Evolutionary conservation across 2,797 vertebrate genomes (phyloP).

Genomic region (Sarcophilus harrisii): DNA sequence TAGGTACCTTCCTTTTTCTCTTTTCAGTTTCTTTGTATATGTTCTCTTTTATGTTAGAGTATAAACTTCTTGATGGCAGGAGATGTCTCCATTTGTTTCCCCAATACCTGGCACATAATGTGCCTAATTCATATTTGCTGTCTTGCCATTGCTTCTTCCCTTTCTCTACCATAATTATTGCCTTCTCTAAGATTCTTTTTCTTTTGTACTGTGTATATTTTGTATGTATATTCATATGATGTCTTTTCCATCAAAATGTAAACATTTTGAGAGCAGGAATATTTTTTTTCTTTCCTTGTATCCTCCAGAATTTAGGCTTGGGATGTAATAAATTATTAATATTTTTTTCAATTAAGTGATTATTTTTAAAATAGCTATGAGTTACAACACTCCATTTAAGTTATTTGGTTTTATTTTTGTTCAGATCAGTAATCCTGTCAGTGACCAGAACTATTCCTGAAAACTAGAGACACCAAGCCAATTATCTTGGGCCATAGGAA

Average conservation of each 20-base stretch:
- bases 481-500: background rate
- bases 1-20: no score
- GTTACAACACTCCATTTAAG: background rate
- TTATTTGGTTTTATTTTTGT: background rate
- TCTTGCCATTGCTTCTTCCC: background rate
- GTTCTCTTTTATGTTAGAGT: background rate
- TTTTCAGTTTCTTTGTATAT: background rate
- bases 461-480: background rate
- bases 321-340: background rate
- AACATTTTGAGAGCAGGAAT: background rate
- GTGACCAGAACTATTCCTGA: background rate
- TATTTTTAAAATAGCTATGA: background rate
- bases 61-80: background rate
- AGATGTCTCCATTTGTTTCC: no score
- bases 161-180: no score
- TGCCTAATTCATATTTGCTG: background rate
- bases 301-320: background rate
- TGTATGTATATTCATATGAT: background rate
- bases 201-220: background rate
- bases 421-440: background rate
- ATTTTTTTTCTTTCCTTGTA: background rate
- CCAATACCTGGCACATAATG: background rate
- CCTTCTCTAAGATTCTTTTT: background rate
- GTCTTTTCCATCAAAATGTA: background rate
- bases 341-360: background rate